Evolutionary conservation across 2,797 vertebrate species (phyloP).

Genomic region (Peromyscus aztecus): DNA sequence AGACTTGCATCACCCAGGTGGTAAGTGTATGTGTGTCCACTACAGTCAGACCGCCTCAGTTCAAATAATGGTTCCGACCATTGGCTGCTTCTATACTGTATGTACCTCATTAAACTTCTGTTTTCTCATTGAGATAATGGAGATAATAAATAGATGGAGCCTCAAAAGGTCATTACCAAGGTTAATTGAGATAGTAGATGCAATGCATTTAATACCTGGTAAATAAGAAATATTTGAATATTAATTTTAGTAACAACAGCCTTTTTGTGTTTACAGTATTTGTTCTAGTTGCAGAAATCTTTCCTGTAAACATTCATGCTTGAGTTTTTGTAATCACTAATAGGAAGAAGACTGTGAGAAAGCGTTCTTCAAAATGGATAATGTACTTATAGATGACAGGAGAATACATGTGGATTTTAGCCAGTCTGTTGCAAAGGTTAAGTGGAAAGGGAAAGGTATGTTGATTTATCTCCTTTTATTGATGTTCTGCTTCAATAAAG

Average conservation of each 20-base stretch:
- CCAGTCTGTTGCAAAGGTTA: conserved; percentile 98
- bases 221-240: background rate
- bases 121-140: conserved; percentile 45
- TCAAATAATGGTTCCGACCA: background rate
- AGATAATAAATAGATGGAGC: background rate
- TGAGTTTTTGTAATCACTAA: conserved; percentile 74
- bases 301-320: conserved; percentile 45
- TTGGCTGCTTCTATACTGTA: background rate
- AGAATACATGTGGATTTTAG: conserved; percentile 99
- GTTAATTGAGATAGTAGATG: conserved; percentile 35
- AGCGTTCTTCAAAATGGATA: conserved; percentile 99
- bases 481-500: background rate
- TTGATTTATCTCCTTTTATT: conserved; percentile 25
- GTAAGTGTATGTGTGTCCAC: background rate
- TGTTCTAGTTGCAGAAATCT: conserved; percentile 53
- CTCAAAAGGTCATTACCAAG: background rate
- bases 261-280: conserved; percentile 40
- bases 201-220: conserved; percentile 1
- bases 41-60: background rate
- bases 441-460: conserved; percentile 98
- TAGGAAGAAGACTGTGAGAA: conserved; percentile 99
- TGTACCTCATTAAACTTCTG: background rate
- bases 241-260: conserved; percentile 54
- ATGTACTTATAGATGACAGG: conserved; percentile 97
- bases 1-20: background rate